These are phyloP conservation scores for Rotaria magnacalcarata DNA, from an alignment of 2,888 invertebrate species.

Conservation along the genomic window DNA sequence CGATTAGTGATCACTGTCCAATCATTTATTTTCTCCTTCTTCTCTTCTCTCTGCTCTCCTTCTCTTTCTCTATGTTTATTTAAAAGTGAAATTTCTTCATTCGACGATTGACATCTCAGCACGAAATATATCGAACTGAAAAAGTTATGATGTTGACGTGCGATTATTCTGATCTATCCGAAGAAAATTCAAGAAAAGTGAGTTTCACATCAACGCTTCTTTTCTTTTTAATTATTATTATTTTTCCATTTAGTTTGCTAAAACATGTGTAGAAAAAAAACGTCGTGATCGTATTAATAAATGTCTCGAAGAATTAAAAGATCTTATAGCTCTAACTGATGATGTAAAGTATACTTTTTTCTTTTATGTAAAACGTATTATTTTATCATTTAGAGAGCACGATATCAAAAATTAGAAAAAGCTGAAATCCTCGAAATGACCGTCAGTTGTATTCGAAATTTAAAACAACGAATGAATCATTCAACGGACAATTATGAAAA, in stretches of 20 bases:
- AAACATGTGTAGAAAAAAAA: constrained; percentile 47
- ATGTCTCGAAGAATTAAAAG: constrained; percentile 46
- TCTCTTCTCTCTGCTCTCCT: background rate
- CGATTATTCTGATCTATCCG: background rate
- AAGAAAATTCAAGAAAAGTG: constrained; percentile 25
- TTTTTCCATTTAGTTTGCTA: constrained; percentile 40
- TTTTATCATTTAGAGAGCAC: constrained; percentile 8
- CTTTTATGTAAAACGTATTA: too few species aligned
- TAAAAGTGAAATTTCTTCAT: background rate
- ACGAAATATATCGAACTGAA: too few species aligned
- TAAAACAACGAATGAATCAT: constrained; percentile 27
- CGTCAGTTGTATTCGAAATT: constrained; percentile 43
- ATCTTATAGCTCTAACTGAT: constrained; percentile 45
- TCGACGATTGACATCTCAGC: too few species aligned
- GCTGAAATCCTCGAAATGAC: constrained; percentile 46
- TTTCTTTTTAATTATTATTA: background rate
- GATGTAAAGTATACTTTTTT: background rate
- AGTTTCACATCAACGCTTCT: background rate
- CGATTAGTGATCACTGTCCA: background rate
- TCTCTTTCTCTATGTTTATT: background rate
- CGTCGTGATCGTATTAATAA: constrained; percentile 46
- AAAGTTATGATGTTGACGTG: constrained; percentile 5
- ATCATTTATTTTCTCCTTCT: background rate
- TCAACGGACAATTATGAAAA: background rate
- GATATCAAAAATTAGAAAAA: constrained; percentile 46